Evolutionary conservation across 1,140 invertebrate genomes (phyloP).

Genomic region (Cyclargus thomasi): DNA sequence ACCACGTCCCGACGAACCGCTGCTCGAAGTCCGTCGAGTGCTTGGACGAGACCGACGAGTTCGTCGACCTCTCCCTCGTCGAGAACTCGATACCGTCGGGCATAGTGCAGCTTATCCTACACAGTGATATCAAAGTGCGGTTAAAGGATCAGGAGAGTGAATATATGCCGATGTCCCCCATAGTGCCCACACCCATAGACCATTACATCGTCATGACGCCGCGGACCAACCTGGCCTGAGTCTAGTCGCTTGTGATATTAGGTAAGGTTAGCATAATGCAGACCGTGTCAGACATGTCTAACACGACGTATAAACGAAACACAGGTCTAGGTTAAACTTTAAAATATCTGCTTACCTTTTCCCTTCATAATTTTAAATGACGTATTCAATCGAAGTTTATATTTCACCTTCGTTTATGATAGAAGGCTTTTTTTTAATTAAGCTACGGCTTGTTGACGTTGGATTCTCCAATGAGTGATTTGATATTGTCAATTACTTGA

Average conservation of each 20-base stretch:
- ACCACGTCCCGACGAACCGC: constrained; percentile 38
- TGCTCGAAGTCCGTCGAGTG: constrained; percentile 61
- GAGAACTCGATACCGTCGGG: constrained; percentile 43
- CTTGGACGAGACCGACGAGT: constrained; percentile 43
- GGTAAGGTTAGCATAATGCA: background rate
- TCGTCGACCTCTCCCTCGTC: constrained; percentile 33
- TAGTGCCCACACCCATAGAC: constrained; percentile 40
- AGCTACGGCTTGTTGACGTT: background rate
- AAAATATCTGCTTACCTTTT: too few species aligned
- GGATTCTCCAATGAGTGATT: background rate
- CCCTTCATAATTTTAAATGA: too few species aligned
- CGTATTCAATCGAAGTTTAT: too few species aligned
- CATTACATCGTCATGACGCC: constrained; percentile 66
- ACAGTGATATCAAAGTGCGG: constrained; percentile 37
- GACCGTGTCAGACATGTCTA: background rate
- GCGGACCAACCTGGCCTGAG: constrained; percentile 45
- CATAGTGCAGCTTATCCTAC: constrained; percentile 47
- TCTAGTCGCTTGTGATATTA: constrained; percentile 28
- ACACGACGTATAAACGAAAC: background rate
- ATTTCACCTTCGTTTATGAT: too few species aligned
- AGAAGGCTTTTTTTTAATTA: too few species aligned
- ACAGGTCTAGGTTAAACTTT: too few species aligned
- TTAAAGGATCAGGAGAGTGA: constrained; percentile 44
- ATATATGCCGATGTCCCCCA: constrained; percentile 59
- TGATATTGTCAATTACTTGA: background rate